Conservation (phyloP, 1,140 invertebrate genomes). For the Matsumurasca onukii region DNA sequence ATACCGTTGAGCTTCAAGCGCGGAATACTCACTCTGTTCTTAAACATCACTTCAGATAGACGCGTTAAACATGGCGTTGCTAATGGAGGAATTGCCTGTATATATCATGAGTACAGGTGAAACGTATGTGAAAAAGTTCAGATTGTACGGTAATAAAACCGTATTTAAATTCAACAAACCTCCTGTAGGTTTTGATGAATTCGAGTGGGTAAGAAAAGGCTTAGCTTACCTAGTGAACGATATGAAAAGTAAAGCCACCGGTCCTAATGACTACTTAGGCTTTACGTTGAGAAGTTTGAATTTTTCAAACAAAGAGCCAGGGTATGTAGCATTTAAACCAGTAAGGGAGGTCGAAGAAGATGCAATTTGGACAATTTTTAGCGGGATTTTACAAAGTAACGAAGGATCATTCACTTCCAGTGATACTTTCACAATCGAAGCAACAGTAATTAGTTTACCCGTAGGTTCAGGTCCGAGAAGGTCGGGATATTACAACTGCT, state of each 20-base stretch:
- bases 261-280: not conserved
- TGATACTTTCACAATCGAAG: not conserved
- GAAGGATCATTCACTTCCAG: not conserved
- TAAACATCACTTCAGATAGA: too few relatives aligned
- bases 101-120: not conserved
- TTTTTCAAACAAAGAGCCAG: not conserved
- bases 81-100: too few relatives aligned
- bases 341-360: not conserved
- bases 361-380: not conserved
- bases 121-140: not conserved
- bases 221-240: not conserved
- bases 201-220: not conserved
- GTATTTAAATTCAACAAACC: not conserved
- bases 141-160: not conserved
- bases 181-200: not conserved
- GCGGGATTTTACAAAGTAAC: slow-evolving; percentile 4
- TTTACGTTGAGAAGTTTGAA: slow-evolving; percentile 14
- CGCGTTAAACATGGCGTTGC: too few relatives aligned
- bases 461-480: not conserved
- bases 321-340: not conserved
- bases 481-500: not conserved
- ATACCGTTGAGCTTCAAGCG: too few relatives aligned
- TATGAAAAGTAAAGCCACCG: not conserved
- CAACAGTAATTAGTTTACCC: not conserved
- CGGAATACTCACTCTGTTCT: too few relatives aligned